Percentiles rank a stretch among this genome's conserved stretches.
These are phyloP conservation scores for Enteromius paludinosus DNA, from an alignment of 2,797 vertebrate species.

Conservation along the genomic window DNA sequence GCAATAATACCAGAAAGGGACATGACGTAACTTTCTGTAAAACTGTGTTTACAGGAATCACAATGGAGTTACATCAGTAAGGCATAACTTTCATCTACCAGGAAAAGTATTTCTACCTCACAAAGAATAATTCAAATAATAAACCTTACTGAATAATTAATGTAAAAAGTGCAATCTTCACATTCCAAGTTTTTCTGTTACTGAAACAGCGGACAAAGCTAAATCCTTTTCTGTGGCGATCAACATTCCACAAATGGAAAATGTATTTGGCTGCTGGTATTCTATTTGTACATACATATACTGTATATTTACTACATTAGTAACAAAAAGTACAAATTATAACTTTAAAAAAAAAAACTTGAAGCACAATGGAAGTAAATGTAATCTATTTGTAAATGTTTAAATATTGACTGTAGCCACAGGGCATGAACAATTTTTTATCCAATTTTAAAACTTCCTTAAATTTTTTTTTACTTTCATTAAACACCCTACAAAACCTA, in stretches of 20 bases:
- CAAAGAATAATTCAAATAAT: slow-evolving; percentile 1
- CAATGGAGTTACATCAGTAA: slow-evolving; percentile 13
- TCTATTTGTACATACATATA: background rate
- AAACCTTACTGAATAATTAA: slow-evolving; percentile 5
- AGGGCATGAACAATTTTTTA: background rate
- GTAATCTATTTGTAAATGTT: background rate
- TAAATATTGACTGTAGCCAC: background rate
- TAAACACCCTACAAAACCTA: too few species aligned
- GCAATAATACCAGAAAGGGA: slow-evolving; percentile 15
- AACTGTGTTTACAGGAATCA: slow-evolving; percentile 17
- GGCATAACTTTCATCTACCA: slow-evolving; percentile 15
- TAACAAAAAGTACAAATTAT: background rate
- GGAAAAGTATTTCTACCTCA: background rate
- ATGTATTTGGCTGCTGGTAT: background rate
- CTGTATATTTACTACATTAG: background rate
- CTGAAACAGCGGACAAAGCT: background rate
- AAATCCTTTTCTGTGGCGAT: background rate
- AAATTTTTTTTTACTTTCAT: too few species aligned
- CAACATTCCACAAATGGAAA: slow-evolving; percentile 1
- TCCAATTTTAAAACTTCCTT: background rate
- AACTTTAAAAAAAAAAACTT: background rate
- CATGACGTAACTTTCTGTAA: slow-evolving; percentile 20
- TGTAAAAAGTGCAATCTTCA: background rate
- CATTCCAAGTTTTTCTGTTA: background rate
- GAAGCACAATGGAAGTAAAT: background rate